These are phyloP conservation scores for Plebejus argus DNA, from an alignment of 2,888 invertebrate genomes.

Conservation along the genomic window DNA sequence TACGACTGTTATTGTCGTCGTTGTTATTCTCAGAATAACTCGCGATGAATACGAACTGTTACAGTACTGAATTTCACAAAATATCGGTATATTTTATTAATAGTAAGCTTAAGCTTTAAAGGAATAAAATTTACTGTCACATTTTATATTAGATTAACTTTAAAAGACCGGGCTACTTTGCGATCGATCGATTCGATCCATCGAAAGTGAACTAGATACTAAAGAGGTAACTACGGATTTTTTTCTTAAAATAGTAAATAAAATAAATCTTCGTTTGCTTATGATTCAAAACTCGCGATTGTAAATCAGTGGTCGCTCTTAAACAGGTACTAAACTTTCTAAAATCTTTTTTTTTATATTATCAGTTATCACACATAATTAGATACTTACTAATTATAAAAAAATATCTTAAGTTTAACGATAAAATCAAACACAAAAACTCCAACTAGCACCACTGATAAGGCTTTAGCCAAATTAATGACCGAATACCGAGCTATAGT, in stretches of 20 bases:
- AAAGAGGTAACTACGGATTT: too few relatives aligned
- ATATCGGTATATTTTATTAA: not conserved
- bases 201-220: too few relatives aligned
- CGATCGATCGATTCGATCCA: not conserved
- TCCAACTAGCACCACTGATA: not conserved
- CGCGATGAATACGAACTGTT: not conserved
- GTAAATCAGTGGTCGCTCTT: not conserved
- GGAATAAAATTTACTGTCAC: not conserved
- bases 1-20: conserved; percentile 3
- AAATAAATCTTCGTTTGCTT: too few relatives aligned
- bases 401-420: not conserved
- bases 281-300: not conserved
- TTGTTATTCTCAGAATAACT: conserved; percentile 10
- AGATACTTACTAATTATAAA: too few relatives aligned
- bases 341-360: not conserved
- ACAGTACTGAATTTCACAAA: not conserved
- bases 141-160: not conserved
- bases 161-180: not conserved
- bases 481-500: not conserved
- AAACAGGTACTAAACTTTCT: not conserved
- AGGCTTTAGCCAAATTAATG: not conserved
- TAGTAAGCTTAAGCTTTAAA: not conserved
- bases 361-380: too few relatives aligned
- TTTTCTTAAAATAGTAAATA: too few relatives aligned
- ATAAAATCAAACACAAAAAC: not conserved